phyloP scores from a whole-genome alignment of 2,888 invertebrate genomes.

The Pseudoips prasinana region DNA sequence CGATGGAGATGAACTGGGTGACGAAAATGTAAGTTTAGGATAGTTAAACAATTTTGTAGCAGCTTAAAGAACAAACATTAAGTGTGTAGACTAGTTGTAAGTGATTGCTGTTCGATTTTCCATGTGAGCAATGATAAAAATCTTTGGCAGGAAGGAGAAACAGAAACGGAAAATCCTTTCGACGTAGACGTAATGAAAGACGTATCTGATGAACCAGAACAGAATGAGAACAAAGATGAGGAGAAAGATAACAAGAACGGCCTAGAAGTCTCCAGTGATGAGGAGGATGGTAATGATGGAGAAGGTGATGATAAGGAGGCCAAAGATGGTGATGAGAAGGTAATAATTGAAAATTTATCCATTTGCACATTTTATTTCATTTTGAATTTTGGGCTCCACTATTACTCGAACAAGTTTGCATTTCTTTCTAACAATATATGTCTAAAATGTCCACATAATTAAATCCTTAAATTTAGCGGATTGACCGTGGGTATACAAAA shows the following conservation, averaged over 20 bases:
- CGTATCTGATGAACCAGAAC: slow-evolving; percentile 59
- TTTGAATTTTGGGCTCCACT: too few species aligned
- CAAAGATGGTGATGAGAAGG: slow-evolving; percentile 25
- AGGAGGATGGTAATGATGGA: slow-evolving; percentile 57
- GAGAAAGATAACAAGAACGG: slow-evolving; percentile 64
- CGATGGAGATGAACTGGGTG: slow-evolving; percentile 85
- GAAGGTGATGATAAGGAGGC: slow-evolving; percentile 38
- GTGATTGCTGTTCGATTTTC: too few species aligned
- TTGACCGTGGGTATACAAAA: too few species aligned
- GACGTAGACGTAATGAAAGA: slow-evolving; percentile 92
- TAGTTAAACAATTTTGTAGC: too few species aligned
- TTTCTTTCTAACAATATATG: too few species aligned
- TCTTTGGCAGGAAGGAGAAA: slow-evolving; percentile 76
- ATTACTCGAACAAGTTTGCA: too few species aligned
- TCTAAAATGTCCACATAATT: too few species aligned
- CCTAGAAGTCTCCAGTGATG: slow-evolving; percentile 74
- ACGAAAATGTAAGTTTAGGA: slow-evolving; percentile 57
- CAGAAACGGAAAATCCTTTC: slow-evolving; percentile 90
- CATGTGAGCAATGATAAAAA: too few species aligned
- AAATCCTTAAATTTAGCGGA: too few species aligned
- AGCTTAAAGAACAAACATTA: too few species aligned
- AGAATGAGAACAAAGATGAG: slow-evolving; percentile 50
- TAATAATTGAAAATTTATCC: not conserved
- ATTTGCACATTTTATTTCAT: too few species aligned
- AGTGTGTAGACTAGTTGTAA: too few species aligned